These are phyloP conservation scores for Drosophila borborema DNA, from an alignment of 2,888 invertebrate species.

Conservation along the genomic window DNA sequence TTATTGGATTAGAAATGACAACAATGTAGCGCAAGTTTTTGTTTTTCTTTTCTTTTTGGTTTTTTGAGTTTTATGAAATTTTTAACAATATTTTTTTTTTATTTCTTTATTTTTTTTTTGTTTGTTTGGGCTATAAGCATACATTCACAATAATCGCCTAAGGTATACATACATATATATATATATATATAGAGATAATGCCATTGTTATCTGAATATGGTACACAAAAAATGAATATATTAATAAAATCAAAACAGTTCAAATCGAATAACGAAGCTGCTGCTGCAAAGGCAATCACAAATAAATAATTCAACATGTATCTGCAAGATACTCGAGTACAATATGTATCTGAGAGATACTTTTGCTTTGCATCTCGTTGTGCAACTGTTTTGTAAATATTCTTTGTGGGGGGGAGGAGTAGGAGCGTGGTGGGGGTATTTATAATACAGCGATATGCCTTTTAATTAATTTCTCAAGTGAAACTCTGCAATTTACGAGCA, in stretches of 20 bases:
- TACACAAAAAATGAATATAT: slow-evolving; percentile 45
- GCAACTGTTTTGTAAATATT: slow-evolving; percentile 48
- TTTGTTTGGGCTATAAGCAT: slow-evolving; percentile 48
- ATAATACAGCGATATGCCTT: slow-evolving; percentile 80
- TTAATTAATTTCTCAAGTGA: slow-evolving; percentile 60
- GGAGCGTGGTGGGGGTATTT: slow-evolving; percentile 57
- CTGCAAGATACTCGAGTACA: slow-evolving; percentile 26
- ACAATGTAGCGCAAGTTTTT: slow-evolving; percentile 67
- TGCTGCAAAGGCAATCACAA: slow-evolving; percentile 53
- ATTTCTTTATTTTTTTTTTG: not conserved
- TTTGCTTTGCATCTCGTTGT: slow-evolving; percentile 1
- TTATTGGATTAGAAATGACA: slow-evolving; percentile 61
- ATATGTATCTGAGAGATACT: slow-evolving; percentile 19
- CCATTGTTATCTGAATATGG: slow-evolving; percentile 53
- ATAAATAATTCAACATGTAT: slow-evolving; percentile 19
- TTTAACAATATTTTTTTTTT: slow-evolving; percentile 37
- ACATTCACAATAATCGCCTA: slow-evolving; percentile 39
- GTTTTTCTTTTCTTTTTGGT: slow-evolving; percentile 32
- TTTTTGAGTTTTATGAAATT: slow-evolving; percentile 35
- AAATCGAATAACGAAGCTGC: slow-evolving; percentile 30
- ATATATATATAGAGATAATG: slow-evolving; percentile 15
- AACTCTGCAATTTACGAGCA: slow-evolving; percentile 53
- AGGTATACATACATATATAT: slow-evolving; percentile 26
- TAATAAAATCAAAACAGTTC: slow-evolving; percentile 45
- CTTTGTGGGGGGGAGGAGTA: not conserved